These are phyloP conservation scores for Amphiprion ocellaris DNA, from an alignment of 2,113 vertebrate genomes.

Conservation along the genomic window DNA sequence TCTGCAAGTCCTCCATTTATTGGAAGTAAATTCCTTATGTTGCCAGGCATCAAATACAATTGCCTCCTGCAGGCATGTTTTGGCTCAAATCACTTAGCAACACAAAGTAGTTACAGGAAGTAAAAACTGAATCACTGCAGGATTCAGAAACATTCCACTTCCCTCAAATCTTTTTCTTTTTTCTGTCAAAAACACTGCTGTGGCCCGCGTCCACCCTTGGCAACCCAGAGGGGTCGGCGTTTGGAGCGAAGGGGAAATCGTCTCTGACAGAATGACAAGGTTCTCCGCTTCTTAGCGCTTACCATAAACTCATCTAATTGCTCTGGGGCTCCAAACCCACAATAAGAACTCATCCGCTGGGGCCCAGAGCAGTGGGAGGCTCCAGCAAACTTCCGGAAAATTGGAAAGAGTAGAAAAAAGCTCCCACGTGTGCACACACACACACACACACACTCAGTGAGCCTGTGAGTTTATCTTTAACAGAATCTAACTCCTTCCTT, in stretches of 20 bases:
- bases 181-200: slow-evolving; percentile 15
- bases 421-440: not conserved
- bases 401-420: slow-evolving; percentile 47
- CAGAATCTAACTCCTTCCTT: not conserved
- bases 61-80: slow-evolving; percentile 32
- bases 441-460: not conserved
- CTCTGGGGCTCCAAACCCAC: slow-evolving; percentile 77
- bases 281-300: slow-evolving; percentile 75
- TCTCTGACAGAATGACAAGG: slow-evolving; percentile 81
- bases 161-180: slow-evolving; percentile 17
- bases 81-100: slow-evolving; percentile 38
- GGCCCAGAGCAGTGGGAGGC: slow-evolving; percentile 69
- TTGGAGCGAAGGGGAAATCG: slow-evolving; percentile 72
- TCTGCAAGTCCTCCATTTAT: not conserved
- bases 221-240: slow-evolving; percentile 59
- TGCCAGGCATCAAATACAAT: slow-evolving; percentile 28
- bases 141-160: slow-evolving; percentile 54
- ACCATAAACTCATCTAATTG: slow-evolving; percentile 85
- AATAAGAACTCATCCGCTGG: slow-evolving; percentile 78
- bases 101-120: slow-evolving; percentile 52
- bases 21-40: not conserved
- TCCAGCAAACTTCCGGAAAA: slow-evolving; percentile 75
- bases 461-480: slow-evolving; percentile 30
- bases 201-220: slow-evolving; percentile 63
- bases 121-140: slow-evolving; percentile 49